Base-by-base conservation (phyloP, 2,888 invertebrate genomes). In the Philonicus albiceps region DNA sequence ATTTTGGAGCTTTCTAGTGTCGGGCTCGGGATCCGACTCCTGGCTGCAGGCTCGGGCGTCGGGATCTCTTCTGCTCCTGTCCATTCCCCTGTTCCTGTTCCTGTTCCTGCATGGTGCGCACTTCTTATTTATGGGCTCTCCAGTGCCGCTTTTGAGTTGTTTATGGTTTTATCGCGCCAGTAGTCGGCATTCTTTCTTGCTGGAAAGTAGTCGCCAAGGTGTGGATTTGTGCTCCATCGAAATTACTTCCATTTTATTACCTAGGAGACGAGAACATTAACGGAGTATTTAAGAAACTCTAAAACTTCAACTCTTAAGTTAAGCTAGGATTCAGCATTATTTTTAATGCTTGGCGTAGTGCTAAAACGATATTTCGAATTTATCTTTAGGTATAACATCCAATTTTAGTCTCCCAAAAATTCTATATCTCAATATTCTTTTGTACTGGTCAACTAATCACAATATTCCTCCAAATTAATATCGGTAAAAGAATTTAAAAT, bases 1-100 rank as follows among this genome's bases (percentile, higher is more conserved):
- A 78, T 78, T 78, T 49, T 78, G 78, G 78, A 78, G 78, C 78
- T 78, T 78, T 78, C 78, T 49, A 78, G 78, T 43, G 30, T 64
- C 64, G n/a, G 49, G 49, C 40, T 43, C 40, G 40, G 40, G 16
- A 7, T 37, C 37, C 11, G 37, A 3, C 37, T 37, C 37, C 37
- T 8, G 40, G 40, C 13, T 40, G 13, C 13, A 11, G 40, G 40
- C 16, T 43, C 40, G 40, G 13, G 16, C 11, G 40, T 43, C 40
- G 40, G 16, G 37, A 40, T n/a, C 34, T 34, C 75, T 75, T 75
- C 75, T 75, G 75, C 75, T 75, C 37, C 75, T 75, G 75, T 37
- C 75, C 75, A 75, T 75, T 75, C 37, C 75, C 19, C 64, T 55
- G 11, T 19, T 64, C 64, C 64, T 64, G 64, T 22, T 19, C 22